Evolutionary conservation across 2,888 invertebrate species (phyloP), one percentile per base, ranked within the genome.

Genomic region (Acanthopleura granulata): DNA sequence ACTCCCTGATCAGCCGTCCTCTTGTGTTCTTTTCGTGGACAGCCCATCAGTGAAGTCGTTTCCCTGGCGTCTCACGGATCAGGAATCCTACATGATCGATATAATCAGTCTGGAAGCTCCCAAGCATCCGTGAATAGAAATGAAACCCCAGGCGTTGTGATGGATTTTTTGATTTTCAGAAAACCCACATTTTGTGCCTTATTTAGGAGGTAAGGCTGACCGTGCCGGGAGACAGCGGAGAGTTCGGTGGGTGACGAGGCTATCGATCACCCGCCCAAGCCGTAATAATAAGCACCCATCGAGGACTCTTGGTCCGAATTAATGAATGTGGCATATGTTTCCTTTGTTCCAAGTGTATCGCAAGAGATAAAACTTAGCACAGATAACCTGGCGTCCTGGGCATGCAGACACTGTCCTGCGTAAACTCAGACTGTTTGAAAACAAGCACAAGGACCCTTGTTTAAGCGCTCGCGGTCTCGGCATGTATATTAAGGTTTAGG

Each of bases 121-220:
- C 6, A n/a, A 22, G 57, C 3, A 22, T n/a, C 6, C 57, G 3
- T 22, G 18, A 22, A 57, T 22, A 22, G 57, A 57, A 22, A 57
- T 57, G 57, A 57, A 57, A 57, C 57, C 18, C 22, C 22, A 18
- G 57, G n/a, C 18, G n/a, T 3, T 22, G 57, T 57, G n/a, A 57
- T 57, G 57, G 57, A 57, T 57, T 57, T 57, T 57, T 57, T n/a
- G 57, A 22, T 57, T n/a, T 57, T 57, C 57, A 18, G 57, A 57
- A 57, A 57, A 57, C 57, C 18, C 57, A 57, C 57, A 57, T 57
- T 57, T n/a, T 18, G n/a, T n/a, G 22, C 57, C 6, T 40, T 40
- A 40, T 40, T 40, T 40, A 9, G 40, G 9, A 40, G 40, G 40
- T 40, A 40, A 9, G 9, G 40, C 40, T 40, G 40, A 40, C 40